Conservation (phyloP, 2,888 invertebrate species). For the Phalangium opilio region DNA sequence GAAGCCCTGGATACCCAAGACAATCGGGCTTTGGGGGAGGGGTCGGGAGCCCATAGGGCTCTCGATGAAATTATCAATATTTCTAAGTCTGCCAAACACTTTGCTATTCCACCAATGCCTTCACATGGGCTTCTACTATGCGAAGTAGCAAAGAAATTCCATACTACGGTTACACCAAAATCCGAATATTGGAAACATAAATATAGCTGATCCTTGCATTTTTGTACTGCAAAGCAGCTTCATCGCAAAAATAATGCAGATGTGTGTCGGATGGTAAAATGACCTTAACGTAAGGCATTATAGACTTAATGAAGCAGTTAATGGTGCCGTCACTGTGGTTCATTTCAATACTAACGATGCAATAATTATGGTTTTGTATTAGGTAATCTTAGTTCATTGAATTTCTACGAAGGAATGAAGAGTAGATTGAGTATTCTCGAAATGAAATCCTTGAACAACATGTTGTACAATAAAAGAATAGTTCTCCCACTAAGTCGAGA, state of each 20-base stretch:
- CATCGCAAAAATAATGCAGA: slow-evolving; percentile 20
- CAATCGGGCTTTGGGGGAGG: no score
- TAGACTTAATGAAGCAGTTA: no score
- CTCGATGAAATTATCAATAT: no score
- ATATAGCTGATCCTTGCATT: slow-evolving; percentile 21
- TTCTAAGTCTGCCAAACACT: no score
- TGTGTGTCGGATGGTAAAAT: slow-evolving; percentile 2
- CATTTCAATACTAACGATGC: no score
- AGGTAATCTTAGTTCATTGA: background rate
- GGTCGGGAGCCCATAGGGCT: no score
- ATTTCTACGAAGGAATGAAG: slow-evolving; percentile 19
- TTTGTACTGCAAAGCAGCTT: slow-evolving; percentile 21
- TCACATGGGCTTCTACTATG: slow-evolving; percentile 23
- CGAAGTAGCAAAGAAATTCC: slow-evolving; percentile 20
- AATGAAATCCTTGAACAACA: slow-evolving; percentile 19
- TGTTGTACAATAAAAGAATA: slow-evolving; percentile 20
- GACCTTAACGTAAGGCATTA: no score
- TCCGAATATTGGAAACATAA: slow-evolving; percentile 19
- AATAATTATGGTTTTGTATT: no score
- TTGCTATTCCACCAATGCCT: slow-evolving; percentile 21
- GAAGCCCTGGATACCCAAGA: no score
- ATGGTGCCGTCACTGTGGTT: no score
- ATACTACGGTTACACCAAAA: slow-evolving; percentile 19
- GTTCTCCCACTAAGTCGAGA: slow-evolving; percentile 22
- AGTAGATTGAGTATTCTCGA: slow-evolving; percentile 21